Percentiles rank a stretch among this genome's conserved stretches.
These are phyloP conservation scores for Brachylomia viminalis DNA, from an alignment of 2,888 invertebrate species.

Conservation along the genomic window DNA sequence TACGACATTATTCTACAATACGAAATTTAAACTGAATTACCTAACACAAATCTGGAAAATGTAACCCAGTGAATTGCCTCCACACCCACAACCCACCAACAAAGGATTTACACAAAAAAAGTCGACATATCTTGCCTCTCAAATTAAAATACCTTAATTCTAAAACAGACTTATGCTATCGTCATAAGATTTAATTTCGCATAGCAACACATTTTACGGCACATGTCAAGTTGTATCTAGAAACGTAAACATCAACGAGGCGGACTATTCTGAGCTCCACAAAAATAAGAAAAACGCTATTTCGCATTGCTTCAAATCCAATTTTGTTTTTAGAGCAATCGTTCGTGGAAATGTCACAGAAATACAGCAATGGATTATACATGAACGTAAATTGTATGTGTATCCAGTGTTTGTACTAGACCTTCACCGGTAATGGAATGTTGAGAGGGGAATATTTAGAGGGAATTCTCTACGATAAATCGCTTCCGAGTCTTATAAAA, in stretches of 20 bases:
- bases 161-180: constrained; percentile 18
- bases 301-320: constrained; percentile 45
- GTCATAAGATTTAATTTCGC: constrained; percentile 40
- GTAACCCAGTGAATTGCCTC: constrained; percentile 11
- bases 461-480: constrained; percentile 60
- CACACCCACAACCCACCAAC: constrained; percentile 33
- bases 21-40: neutral
- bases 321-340: constrained; percentile 52
- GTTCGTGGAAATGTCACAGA: constrained; percentile 39
- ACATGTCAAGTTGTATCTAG: constrained; percentile 52
- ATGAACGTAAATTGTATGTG: constrained; percentile 51
- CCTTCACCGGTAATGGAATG: constrained; percentile 48
- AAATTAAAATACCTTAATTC: constrained; percentile 22
- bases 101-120: constrained; percentile 45
- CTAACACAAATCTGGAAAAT: constrained; percentile 1
- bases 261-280: constrained; percentile 41
- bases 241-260: constrained; percentile 51
- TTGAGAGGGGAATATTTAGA: constrained; percentile 59
- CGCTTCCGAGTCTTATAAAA: constrained; percentile 63
- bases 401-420: constrained; percentile 53
- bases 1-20: neutral
- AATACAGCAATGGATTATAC: constrained; percentile 62
- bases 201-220: constrained; percentile 26
- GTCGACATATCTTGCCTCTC: constrained; percentile 18
- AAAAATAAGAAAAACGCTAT: constrained; percentile 32